Evolutionary conservation across 1,140 invertebrate species (phyloP).

Genomic region (Aphaenogaster floridana): DNA sequence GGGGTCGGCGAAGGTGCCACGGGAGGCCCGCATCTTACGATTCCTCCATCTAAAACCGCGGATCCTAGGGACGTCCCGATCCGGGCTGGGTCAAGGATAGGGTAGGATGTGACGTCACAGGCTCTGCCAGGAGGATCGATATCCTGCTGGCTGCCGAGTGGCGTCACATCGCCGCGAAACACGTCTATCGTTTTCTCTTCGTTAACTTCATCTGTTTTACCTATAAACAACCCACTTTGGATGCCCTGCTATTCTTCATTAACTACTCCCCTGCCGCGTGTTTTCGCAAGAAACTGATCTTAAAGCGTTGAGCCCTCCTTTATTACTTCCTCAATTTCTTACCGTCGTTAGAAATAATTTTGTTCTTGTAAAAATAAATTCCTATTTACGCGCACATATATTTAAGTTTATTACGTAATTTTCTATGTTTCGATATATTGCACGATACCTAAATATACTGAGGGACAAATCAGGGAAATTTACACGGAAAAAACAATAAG

Average conservation of each 20-base stretch:
- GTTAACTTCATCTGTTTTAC: conserved; percentile 29
- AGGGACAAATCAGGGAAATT: not conserved
- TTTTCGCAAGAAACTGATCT: not conserved
- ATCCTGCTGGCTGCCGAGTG: conserved; percentile 76
- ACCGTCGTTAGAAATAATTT: not conserved
- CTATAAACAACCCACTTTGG: not conserved
- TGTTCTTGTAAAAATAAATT: not conserved
- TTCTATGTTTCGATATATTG: not conserved
- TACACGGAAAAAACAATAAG: too few species aligned
- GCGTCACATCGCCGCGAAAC: conserved; percentile 66
- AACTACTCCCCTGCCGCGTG: not conserved
- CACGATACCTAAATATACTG: not conserved
- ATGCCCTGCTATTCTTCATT: not conserved
- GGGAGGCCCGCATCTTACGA: conserved; percentile 33
- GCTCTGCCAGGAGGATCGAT: conserved; percentile 82
- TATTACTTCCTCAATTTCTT: not conserved
- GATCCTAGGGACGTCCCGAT: conserved; percentile 73
- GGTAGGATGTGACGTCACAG: conserved; percentile 85
- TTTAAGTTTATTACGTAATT: not conserved
- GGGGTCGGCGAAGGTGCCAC: not conserved
- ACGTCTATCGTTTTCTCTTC: conserved; percentile 50
- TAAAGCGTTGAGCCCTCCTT: not conserved
- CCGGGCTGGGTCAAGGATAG: conserved; percentile 85
- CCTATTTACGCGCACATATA: not conserved
- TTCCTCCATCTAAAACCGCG: not conserved